Evolutionary conservation across 1,140 invertebrate species (phyloP).

Genomic region (Dysdera silvatica): DNA sequence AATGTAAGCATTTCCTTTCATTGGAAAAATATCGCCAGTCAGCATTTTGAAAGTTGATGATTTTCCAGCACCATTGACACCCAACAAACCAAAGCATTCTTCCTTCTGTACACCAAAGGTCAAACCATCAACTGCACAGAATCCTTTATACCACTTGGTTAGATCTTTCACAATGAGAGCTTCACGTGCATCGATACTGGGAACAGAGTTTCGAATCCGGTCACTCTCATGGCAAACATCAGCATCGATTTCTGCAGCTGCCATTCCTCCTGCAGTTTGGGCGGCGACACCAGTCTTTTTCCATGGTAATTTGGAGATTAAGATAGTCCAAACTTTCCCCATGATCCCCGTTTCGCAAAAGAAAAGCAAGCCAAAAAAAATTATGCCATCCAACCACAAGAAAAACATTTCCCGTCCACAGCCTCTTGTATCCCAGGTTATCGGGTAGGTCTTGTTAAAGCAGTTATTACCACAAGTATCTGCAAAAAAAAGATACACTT

Average conservation of each 20-base stretch:
- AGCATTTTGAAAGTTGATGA: conserved; percentile 43
- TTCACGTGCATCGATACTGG: conserved; percentile 1
- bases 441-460: neutral
- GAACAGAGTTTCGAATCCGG: neutral
- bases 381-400: conserved; percentile 16
- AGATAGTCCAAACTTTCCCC: no score
- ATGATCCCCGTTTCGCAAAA: conserved; percentile 13
- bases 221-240: conserved; percentile 9
- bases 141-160: conserved; percentile 29
- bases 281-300: neutral
- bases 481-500: conserved; percentile 2
- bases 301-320: no score
- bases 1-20: conserved; percentile 38
- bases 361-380: conserved; percentile 22
- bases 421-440: neutral
- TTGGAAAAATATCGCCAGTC: conserved; percentile 40
- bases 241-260: conserved; percentile 6
- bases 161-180: conserved; percentile 25
- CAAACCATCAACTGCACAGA: conserved; percentile 32
- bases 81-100: conserved; percentile 50
- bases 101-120: conserved; percentile 37
- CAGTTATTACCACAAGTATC: conserved; percentile 16
- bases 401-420: conserved; percentile 15
- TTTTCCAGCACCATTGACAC: conserved; percentile 45
- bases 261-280: neutral